Conservation (phyloP, 1,140 invertebrate species). For the Saccostrea echinata region DNA sequence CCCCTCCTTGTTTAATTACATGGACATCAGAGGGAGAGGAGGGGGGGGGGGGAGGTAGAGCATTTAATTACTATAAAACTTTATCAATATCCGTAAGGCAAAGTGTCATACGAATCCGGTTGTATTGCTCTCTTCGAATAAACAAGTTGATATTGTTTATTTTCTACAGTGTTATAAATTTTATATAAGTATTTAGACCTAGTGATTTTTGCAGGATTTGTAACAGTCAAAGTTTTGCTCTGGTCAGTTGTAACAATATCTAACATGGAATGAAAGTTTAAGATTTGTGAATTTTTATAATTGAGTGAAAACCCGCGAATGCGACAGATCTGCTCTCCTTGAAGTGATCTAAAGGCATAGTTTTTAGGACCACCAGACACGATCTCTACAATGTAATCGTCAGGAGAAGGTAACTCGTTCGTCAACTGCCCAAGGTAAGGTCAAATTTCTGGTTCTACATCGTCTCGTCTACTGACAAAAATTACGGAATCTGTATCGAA, state of each 20-base stretch:
- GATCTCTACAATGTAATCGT: slow-evolving; percentile 43
- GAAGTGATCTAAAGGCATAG: slow-evolving; percentile 53
- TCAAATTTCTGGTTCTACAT: slow-evolving; percentile 35
- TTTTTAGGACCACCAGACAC: slow-evolving; percentile 56
- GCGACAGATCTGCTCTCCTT: slow-evolving; percentile 53
- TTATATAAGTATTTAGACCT: not conserved
- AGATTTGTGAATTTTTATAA: slow-evolving; percentile 41
- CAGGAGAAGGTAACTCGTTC: slow-evolving; percentile 40
- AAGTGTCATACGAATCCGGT: not conserved
- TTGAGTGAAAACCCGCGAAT: slow-evolving; percentile 58
- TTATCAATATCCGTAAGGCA: slow-evolving; percentile 45
- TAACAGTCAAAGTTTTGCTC: slow-evolving; percentile 24
- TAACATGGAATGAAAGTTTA: slow-evolving; percentile 47
- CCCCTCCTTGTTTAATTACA: no score
- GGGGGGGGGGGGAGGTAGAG: no score
- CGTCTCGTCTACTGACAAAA: slow-evolving; percentile 42
- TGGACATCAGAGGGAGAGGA: no score
- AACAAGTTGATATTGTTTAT: slow-evolving; percentile 47
- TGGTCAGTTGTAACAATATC: slow-evolving; percentile 27
- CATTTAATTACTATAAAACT: no score
- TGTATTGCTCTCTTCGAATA: slow-evolving; percentile 41
- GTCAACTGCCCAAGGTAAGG: slow-evolving; percentile 58
- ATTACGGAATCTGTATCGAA: slow-evolving; percentile 77
- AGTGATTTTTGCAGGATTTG: not conserved
- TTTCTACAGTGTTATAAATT: not conserved